Evolutionary conservation across 2,797 vertebrate genomes (phyloP), one percentile per base, ranked within the genome.

Genomic region (Malurus splendens): DNA sequence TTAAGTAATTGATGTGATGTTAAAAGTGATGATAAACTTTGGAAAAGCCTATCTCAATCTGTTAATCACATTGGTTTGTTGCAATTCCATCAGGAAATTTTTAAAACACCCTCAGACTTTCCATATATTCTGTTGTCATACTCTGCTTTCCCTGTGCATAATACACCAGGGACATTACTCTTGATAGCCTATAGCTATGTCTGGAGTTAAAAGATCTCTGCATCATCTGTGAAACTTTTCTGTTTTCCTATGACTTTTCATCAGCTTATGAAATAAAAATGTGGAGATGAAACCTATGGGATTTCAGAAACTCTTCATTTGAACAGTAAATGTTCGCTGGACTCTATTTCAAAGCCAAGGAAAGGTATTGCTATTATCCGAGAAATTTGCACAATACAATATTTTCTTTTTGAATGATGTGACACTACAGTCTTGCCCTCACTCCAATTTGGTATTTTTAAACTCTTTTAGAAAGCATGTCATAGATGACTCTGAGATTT

Each of bases 381-480:
- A 90, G 33, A 88, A 90, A 90, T 85, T 77, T 90, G 30, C 70
- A 82, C 27, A 74, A 42, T 68, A 50, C 8, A 45, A 2, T 77
- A 70, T 94, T 90, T 90, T 93, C 55, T n/a, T 82, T 82, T 59
- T 56, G 65, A 90, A 78, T 82, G 27, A 86, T 42, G 32, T 90
- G 86, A 51, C 50, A 65, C 36, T 71, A 55, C 25, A 52, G 33
- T 87, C 75, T 88, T 93, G 60, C 32, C 82, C 75, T 84, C 48
- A 73, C 86, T 92, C 60, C 28, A 86, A 59, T 61, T 82, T 71
- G 48, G 3, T 87, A 91, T 93, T 95, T 90, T 90, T 83, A 80
- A 87, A 64, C 41, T 81, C n/a, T 54, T 27, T 88, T 44, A 79
- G 66, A 94, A 90, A 86, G 23, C 38, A 71, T 36, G 19, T 41